Evolutionary conservation across 2,797 vertebrate genomes (phyloP), one percentile per base, ranked within the genome.

Genomic region (Pseudopleuronectes americanus): DNA sequence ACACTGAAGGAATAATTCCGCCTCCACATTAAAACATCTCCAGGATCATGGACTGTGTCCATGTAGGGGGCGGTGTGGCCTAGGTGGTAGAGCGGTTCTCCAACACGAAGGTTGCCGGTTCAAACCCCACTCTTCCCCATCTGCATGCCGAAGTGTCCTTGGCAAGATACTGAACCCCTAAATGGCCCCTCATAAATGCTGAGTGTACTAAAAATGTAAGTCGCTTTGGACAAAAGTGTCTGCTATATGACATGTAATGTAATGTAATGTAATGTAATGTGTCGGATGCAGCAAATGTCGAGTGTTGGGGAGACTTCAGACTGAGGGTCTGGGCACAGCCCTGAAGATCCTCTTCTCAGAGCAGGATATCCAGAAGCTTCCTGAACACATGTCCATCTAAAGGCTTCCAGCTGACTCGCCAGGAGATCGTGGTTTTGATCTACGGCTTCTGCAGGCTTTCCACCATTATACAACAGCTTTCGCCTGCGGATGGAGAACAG

Each of bases 1-100:
- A 96, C 89, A 0, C 86, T 99, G 61, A 99, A 98, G 97, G 97
- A 99, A 83, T 97, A 99, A 77, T 98, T 99, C 84, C 93, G 97
- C 7, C 92, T 99, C 45, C 97, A 98, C 78, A 99, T 99, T 87
- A 99, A 98, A 99, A 99, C 86, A 99, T 99, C 90, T 98, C 97
- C 38, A 94, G 95, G 64, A 99, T 99, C 90, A 99, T 99, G 97
- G 97, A 99, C 92, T 99, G 97, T 47, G 97, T 99, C 45, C n/a
- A n/a, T n/a, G n/a, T n/a, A n/a, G n/a, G n/a, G n/a, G n/a, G n/a
- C n/a, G n/a, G n/a, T n/a, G n/a, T n/a, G 97, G 97, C 80, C 41
- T 33, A n/a, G n/a, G n/a, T n/a, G n/a, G n/a, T n/a, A n/a, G n/a
- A n/a, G n/a, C n/a, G n/a, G n/a, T n/a, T n/a, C n/a, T n/a, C n/a